Evolutionary conservation across 1,140 invertebrate genomes (phyloP).

Genomic region (Armadillidium nasatum): DNA sequence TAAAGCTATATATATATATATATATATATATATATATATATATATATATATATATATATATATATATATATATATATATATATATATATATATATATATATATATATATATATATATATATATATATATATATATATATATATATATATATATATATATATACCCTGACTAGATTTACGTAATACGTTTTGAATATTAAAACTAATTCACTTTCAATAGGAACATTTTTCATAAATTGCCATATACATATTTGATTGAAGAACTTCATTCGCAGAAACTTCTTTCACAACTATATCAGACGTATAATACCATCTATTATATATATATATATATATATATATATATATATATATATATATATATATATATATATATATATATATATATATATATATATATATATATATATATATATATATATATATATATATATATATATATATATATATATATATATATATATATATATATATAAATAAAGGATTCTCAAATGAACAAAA

Average conservation of each 20-base stretch:
- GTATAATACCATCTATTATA: slow-evolving; percentile 51
- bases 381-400: background rate
- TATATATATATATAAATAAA: too few relatives aligned
- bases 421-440: background rate
- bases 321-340: background rate
- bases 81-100: too few relatives aligned
- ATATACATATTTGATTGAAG: slow-evolving; percentile 52
- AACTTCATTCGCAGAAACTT: slow-evolving; percentile 50
- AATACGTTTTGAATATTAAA: background rate
- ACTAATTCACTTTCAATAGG: background rate
- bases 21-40: too few relatives aligned
- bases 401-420: background rate
- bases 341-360: background rate
- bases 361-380: background rate
- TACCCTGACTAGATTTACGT: too few relatives aligned
- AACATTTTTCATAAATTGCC: slow-evolving; percentile 54
- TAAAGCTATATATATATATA: too few relatives aligned
- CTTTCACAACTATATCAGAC: slow-evolving; percentile 52
- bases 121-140: too few relatives aligned
- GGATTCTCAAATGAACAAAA: background rate
- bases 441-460: background rate
- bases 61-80: too few relatives aligned
- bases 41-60: too few relatives aligned
- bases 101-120: too few relatives aligned
- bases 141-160: too few relatives aligned